phyloP scores from a whole-genome alignment of 2,113 vertebrate genomes.

The Perca flavescens region DNA sequence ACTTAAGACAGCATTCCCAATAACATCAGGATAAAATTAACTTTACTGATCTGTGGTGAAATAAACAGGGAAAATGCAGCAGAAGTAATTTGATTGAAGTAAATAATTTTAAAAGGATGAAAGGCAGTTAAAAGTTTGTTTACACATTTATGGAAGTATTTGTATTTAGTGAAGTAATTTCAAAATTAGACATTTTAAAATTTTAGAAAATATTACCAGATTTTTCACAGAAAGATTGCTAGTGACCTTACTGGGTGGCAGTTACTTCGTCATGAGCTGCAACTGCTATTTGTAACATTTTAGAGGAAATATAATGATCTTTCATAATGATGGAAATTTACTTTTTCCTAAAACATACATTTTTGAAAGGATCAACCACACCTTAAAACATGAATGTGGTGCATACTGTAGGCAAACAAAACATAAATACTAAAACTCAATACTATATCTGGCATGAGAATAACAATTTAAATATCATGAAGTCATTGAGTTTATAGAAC shows the following conservation, averaged over 20 bases:
- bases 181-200: background rate
- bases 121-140: background rate
- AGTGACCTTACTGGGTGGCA: constrained; percentile 1
- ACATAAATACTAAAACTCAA: too few species aligned
- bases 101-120: background rate
- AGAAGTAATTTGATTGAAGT: constrained; percentile 1
- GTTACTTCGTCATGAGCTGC: constrained; percentile 2
- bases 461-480: background rate
- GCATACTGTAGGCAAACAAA: background rate
- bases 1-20: too few species aligned
- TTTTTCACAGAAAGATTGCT: background rate
- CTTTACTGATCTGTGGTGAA: background rate
- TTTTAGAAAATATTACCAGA: background rate
- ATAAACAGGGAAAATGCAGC: background rate
- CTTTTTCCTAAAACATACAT: background rate
- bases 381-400: background rate
- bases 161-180: background rate
- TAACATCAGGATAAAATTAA: background rate
- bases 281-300: constrained; percentile 14
- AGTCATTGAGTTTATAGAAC: background rate
- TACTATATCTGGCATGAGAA: background rate
- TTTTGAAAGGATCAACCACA: background rate
- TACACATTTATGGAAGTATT: background rate
- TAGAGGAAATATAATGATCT: constrained; percentile 2
- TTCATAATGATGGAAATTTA: background rate